These are phyloP conservation scores for Drosophila eohydei DNA, from an alignment of 2,888 invertebrate species.

Conservation along the genomic window DNA sequence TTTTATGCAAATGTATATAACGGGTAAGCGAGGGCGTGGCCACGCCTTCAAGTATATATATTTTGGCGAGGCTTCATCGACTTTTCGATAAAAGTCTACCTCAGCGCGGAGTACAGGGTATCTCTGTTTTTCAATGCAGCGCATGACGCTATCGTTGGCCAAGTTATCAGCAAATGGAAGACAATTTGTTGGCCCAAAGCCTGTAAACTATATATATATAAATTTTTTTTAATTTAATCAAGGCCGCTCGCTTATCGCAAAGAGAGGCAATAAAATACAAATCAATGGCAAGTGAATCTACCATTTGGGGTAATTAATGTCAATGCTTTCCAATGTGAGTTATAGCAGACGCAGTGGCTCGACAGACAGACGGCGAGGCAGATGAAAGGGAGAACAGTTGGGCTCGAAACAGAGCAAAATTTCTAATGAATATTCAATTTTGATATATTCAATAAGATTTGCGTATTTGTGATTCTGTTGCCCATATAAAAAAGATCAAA, in stretches of 20 bases:
- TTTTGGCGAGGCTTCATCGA: not conserved
- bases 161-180: conserved; percentile 24
- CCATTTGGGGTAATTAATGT: conserved; percentile 55
- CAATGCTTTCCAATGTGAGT: conserved; percentile 54
- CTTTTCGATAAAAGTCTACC: not conserved
- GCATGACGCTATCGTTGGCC: conserved; percentile 3
- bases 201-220: not conserved
- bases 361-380: not conserved
- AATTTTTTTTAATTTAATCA: conserved; percentile 5
- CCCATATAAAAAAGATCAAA: too few species aligned
- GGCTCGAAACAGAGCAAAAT: not conserved
- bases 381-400: not conserved
- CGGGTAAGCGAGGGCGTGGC: not conserved
- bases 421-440: too few species aligned
- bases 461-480: too few species aligned
- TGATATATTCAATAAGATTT: too few species aligned
- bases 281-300: conserved; percentile 31
- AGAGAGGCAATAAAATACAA: conserved; percentile 5
- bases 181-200: conserved; percentile 3
- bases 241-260: conserved; percentile 17
- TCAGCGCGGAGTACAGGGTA: not conserved
- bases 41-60: not conserved
- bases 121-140: not conserved
- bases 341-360: conserved; percentile 15
- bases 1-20: too few species aligned